Conservation (phyloP, 23 tunicate species). For the Halocynthia roretzi region DNA sequence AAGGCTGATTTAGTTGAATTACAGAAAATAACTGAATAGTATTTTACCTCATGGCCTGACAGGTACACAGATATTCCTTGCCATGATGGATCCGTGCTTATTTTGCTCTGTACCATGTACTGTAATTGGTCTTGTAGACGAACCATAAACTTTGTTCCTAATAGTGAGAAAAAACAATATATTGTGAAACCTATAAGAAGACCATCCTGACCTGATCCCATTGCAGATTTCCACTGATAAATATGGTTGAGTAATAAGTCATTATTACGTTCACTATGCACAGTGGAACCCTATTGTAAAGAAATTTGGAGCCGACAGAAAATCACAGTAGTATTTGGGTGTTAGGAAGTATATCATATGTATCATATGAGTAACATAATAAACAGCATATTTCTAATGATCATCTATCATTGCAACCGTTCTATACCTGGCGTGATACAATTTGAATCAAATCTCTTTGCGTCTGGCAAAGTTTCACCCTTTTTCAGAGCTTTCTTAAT, state of each 20-base stretch:
- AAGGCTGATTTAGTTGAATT: too few species aligned
- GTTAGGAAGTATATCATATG: too few species aligned
- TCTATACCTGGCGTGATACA: constrained; percentile 88
- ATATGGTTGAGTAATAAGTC: too few species aligned
- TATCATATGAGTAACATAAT: too few species aligned
- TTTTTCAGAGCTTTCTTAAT: constrained; percentile 63
- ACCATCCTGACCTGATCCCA: too few species aligned
- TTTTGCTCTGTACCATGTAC: constrained; percentile 84
- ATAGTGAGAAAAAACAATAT: not conserved
- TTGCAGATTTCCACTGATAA: too few species aligned
- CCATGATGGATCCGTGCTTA: constrained; percentile 78
- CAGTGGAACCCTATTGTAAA: too few species aligned
- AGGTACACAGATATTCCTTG: constrained; percentile 78
- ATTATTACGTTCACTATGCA: too few species aligned
- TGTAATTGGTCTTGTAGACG: constrained; percentile 78
- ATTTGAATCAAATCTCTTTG: constrained; percentile 89
- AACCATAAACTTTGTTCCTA: constrained; percentile 96
- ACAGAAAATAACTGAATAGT: too few species aligned
- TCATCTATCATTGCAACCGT: not conserved
- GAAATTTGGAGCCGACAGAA: too few species aligned
- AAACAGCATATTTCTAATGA: too few species aligned
- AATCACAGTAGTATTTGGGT: too few species aligned
- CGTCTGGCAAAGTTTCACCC: constrained; percentile 91
- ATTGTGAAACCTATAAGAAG: not conserved
- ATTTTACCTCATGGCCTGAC: constrained; percentile 88